These are phyloP conservation scores for Schlechtendalia chinensis DNA, from an alignment of 1,140 invertebrate species.

Conservation along the genomic window DNA sequence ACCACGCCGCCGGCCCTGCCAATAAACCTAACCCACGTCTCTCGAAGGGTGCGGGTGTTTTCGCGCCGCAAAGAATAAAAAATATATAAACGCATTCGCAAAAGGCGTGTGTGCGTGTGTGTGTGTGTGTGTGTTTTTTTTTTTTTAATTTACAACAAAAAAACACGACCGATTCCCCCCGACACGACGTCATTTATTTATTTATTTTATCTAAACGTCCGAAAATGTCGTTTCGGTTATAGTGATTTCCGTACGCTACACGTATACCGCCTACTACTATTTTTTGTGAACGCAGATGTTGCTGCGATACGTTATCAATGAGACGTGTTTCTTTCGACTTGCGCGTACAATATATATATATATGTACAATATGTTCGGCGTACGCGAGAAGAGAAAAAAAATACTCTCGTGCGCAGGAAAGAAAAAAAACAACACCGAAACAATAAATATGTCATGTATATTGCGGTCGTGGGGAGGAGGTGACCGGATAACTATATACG, in stretches of 20 bases:
- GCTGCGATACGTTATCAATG: too few relatives aligned
- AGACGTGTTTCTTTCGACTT: too few relatives aligned
- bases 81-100: not conserved
- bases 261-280: not conserved
- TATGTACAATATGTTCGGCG: too few relatives aligned
- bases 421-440: not conserved
- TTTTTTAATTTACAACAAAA: conserved; percentile 7
- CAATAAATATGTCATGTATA: conserved; percentile 41
- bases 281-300: too few relatives aligned
- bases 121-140: conserved; percentile 1
- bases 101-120: not conserved
- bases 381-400: too few relatives aligned
- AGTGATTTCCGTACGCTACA: not conserved
- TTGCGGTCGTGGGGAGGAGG: too few relatives aligned
- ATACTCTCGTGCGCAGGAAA: not conserved
- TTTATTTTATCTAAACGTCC: too few relatives aligned
- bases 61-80: not conserved
- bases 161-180: not conserved
- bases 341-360: too few relatives aligned
- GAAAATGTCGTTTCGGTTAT: not conserved
- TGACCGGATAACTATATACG: conserved; percentile 22
- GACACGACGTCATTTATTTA: too few relatives aligned
- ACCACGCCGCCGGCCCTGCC: not conserved
- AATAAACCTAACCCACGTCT: conserved; percentile 14
- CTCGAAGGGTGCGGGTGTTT: not conserved